Base-by-base conservation (phyloP, 2,797 vertebrate genomes). In the Anisognathus igniventris region DNA sequence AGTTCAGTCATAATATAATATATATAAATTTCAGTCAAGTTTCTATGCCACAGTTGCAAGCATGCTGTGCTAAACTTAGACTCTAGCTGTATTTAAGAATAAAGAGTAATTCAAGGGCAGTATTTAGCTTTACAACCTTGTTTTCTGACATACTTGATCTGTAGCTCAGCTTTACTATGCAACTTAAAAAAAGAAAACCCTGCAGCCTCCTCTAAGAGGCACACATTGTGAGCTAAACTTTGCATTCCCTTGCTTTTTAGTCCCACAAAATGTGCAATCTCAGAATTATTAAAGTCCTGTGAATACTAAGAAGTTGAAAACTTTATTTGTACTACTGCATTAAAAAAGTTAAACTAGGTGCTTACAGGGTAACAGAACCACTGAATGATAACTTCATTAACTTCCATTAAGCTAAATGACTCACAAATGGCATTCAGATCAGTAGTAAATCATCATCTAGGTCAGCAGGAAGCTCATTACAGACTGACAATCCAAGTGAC, bases 391-490 rank as follows among this genome's bases (percentile, higher is more conserved):
- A 88, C 73, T 96, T 96, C 91, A 71, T 93, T 84, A 54, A 72
- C 84, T 88, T 90, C 88, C 56, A 79, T 58, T 81, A 92, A 79
- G 90, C 77, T 92, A 65, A 71, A 83, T 68, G 80, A 88, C 76
- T 95, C 94, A 70, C 92, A 95, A 91, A 95, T 51, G 92, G 95
- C 95, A 95, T 89, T 92, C 79, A 89, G 93, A 94, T 92, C 93
- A 72, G 65, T 58, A 74, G 93, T 82, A 94, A 96, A 93, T 95
- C 88, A 88, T 90, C 93, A 96, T 96, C 91, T 71, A 91, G 95
- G 96, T 96, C 95, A 97, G 97, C 97, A 98, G 97, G 97, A 98
- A 98, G 96, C 97, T 96, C 91, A 79, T 96, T 94, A 92, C 15
- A 62, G 92, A 78, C 86, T 91, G 96, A 89, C 96, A 93, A 97